These are phyloP conservation scores for Pissodes strobi DNA, from an alignment of 1,140 invertebrate genomes.

Conservation along the genomic window DNA sequence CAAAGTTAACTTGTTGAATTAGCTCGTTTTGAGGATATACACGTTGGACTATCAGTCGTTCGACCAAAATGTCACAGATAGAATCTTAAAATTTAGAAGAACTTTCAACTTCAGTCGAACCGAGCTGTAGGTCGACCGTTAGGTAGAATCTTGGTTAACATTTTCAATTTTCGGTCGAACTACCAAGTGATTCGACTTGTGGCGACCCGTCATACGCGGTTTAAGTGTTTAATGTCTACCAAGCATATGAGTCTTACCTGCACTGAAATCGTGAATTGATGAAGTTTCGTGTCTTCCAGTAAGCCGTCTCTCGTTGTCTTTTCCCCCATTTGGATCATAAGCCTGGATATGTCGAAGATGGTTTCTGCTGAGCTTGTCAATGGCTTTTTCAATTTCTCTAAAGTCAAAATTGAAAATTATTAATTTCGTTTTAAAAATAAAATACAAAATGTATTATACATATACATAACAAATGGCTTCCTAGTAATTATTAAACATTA, in stretches of 20 bases:
- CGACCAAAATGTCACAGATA: no score
- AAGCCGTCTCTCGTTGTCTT: conserved; percentile 81
- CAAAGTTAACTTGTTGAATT: no score
- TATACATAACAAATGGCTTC: no score
- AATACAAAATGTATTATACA: no score
- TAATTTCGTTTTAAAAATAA: no score
- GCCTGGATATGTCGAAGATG: conserved; percentile 86
- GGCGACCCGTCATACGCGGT: not conserved
- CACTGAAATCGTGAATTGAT: conserved; percentile 80
- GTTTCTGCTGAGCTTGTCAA: conserved; percentile 78
- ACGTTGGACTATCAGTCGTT: no score
- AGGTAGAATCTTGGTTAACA: not conserved
- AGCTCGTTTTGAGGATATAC: no score
- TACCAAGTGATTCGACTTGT: not conserved
- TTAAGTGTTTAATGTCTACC: not conserved
- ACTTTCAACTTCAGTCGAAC: no score
- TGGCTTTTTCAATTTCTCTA: conserved; percentile 76
- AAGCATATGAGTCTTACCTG: conserved; percentile 47
- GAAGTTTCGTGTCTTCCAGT: conserved; percentile 86
- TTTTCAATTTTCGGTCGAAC: not conserved
- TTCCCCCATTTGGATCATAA: conserved; percentile 83
- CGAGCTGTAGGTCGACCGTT: not conserved
- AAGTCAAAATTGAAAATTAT: no score
- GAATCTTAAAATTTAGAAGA: no score
- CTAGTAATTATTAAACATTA: no score